Conservation (phyloP, 2,113 vertebrate genomes). For the Tringa solitaria region DNA sequence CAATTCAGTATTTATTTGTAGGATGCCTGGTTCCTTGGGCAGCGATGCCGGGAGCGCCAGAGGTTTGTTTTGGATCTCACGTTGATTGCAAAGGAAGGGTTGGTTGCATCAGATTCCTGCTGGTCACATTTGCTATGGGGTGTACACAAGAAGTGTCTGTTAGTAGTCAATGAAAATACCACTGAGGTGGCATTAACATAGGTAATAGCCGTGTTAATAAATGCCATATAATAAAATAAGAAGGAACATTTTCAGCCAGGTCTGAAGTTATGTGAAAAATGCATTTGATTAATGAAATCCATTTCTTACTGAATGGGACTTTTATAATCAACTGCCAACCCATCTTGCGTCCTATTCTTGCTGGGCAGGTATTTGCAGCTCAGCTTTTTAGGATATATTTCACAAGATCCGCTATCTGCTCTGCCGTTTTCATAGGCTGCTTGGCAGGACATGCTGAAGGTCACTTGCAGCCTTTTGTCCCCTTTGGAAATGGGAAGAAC, state of each 20-base stretch:
- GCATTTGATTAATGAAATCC: slow-evolving; percentile 11
- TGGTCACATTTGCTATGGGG: slow-evolving; percentile 9
- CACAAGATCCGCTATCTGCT: background rate
- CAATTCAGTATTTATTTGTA: slow-evolving; percentile 57
- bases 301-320: background rate
- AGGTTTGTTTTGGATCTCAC: slow-evolving; percentile 54
- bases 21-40: slow-evolving; percentile 7
- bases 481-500: background rate
- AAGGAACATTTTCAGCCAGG: slow-evolving; percentile 19
- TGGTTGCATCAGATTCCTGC: slow-evolving; percentile 27
- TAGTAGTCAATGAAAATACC: slow-evolving; percentile 51
- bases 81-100: background rate
- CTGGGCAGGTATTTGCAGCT: background rate
- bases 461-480: background rate
- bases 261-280: background rate
- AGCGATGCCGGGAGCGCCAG: background rate
- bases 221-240: slow-evolving; percentile 45
- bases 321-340: background rate
- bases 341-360: background rate
- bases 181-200: slow-evolving; percentile 58
- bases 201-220: slow-evolving; percentile 68
- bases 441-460: background rate
- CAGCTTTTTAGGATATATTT: background rate
- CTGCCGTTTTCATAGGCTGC: background rate
- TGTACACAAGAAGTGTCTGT: slow-evolving; percentile 56